Conservation (phyloP, 2,113 vertebrate species). For the Syngnathus scovelli region DNA sequence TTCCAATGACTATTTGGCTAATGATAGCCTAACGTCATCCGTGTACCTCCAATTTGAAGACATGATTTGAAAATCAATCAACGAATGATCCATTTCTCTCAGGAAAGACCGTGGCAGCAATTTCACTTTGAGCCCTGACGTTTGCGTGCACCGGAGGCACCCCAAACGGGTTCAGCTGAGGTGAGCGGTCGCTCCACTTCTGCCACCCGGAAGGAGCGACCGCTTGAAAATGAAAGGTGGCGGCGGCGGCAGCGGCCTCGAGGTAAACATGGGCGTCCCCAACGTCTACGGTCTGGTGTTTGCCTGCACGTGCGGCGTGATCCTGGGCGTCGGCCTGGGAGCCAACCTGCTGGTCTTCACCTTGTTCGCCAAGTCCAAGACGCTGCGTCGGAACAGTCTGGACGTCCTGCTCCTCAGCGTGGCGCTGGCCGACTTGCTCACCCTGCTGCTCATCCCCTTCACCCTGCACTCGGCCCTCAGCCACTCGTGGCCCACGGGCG, state of each 20-base stretch:
- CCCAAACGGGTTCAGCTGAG: too few relatives aligned
- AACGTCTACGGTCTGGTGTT: constrained; percentile 68
- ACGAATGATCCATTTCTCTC: too few relatives aligned
- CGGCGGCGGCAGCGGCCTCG: too few relatives aligned
- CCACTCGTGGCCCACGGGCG: constrained; percentile 65
- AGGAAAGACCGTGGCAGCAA: too few relatives aligned
- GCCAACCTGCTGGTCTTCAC: constrained; percentile 72
- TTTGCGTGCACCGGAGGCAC: too few relatives aligned
- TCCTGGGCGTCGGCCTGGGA: constrained; percentile 67
- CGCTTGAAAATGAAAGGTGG: neutral
- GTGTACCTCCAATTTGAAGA: too few relatives aligned
- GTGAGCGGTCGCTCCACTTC: too few relatives aligned
- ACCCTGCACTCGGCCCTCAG: constrained; percentile 64
- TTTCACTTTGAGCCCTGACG: too few relatives aligned
- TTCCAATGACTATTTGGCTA: too few relatives aligned
- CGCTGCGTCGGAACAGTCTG: constrained; percentile 66
- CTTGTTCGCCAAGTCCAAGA: constrained; percentile 70
- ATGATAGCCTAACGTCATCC: too few relatives aligned
- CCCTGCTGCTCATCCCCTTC: constrained; percentile 70
- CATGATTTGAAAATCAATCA: too few relatives aligned
- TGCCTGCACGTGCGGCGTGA: constrained; percentile 67
- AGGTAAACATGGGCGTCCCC: constrained; percentile 37
- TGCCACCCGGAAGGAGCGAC: neutral
- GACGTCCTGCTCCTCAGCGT: constrained; percentile 72
- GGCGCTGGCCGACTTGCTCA: constrained; percentile 70